Evolutionary conservation across 2,888 invertebrate genomes (phyloP).

Genomic region (Asteroscopus sphinx): DNA sequence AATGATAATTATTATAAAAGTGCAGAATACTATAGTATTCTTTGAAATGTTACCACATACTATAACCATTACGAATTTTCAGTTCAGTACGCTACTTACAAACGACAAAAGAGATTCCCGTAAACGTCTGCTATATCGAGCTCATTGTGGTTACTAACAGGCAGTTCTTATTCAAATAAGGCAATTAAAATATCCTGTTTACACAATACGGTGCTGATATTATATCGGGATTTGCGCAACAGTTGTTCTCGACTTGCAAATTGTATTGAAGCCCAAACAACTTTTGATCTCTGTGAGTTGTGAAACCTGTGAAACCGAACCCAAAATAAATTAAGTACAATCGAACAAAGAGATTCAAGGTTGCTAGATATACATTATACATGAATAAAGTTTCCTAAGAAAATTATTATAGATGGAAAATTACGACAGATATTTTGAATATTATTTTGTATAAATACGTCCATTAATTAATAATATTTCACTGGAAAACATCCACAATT

Average conservation of each 20-base stretch:
- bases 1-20: too few relatives aligned
- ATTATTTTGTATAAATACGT: too few relatives aligned
- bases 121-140: slow-evolving; percentile 20
- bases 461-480: too few relatives aligned
- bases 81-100: slow-evolving; percentile 6
- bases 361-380: too few relatives aligned
- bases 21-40: too few relatives aligned
- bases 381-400: too few relatives aligned
- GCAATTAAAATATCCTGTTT: slow-evolving; percentile 46
- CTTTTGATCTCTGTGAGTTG: slow-evolving; percentile 17
- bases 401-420: too few relatives aligned
- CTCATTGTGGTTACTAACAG: slow-evolving; percentile 25
- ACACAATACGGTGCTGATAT: slow-evolving; percentile 38
- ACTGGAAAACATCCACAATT: too few relatives aligned
- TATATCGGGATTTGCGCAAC: slow-evolving; percentile 45
- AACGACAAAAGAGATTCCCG: slow-evolving; percentile 22
- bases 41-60: slow-evolving; percentile 12
- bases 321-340: slow-evolving; percentile 6
- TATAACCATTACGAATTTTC: slow-evolving; percentile 9
- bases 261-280: slow-evolving; percentile 19
- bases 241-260: slow-evolving; percentile 35
- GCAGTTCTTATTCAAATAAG: slow-evolving; percentile 54
- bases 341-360: too few relatives aligned
- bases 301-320: slow-evolving; percentile 1
- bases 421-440: too few relatives aligned